Evolutionary conservation across 2,888 invertebrate species (phyloP).

Genomic region (Idaea aversata): DNA sequence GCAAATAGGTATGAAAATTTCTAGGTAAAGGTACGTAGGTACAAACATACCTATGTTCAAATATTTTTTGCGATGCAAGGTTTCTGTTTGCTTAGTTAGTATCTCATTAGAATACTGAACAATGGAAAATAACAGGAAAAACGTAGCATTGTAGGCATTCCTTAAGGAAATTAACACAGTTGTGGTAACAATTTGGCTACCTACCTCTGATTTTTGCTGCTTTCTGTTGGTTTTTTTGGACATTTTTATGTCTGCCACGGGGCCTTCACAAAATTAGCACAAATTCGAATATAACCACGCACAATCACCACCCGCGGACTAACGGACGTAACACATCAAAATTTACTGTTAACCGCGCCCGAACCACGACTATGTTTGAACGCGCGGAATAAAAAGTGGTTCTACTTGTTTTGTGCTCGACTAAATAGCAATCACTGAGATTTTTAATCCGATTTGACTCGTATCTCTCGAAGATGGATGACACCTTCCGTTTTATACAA

Average conservation of each 20-base stretch:
- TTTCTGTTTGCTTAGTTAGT: background rate
- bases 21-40: background rate
- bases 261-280: constrained; percentile 12
- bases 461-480: constrained; percentile 6
- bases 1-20: background rate
- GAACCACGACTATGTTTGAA: constrained; percentile 37
- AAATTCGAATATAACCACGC: constrained; percentile 14
- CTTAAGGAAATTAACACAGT: background rate
- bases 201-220: background rate
- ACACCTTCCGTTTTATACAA: background rate
- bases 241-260: constrained; percentile 20
- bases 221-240: background rate
- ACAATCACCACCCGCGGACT: constrained; percentile 48
- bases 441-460: constrained; percentile 33
- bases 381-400: constrained; percentile 47
- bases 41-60: background rate
- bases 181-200: background rate
- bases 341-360: constrained; percentile 54
- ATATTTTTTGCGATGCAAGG: background rate
- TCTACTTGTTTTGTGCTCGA: constrained; percentile 53
- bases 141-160: background rate
- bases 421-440: constrained; percentile 34
- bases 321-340: constrained; percentile 60
- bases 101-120: background rate
- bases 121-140: background rate